Base-by-base conservation (phyloP, 2,113 vertebrate genomes). In the Vidua chalybeata region DNA sequence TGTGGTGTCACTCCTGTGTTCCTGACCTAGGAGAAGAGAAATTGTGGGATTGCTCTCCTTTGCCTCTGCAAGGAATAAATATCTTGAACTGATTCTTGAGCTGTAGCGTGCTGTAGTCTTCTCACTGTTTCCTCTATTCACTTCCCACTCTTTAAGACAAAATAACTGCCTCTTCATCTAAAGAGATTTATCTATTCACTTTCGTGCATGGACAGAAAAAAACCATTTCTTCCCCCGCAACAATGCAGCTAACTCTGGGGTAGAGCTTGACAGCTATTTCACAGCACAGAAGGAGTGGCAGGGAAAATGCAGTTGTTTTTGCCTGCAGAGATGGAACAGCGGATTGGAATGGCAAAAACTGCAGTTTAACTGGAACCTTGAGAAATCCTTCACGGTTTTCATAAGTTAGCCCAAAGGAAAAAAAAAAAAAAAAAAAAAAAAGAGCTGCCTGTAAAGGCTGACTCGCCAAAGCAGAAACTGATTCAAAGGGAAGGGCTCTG, bases 91-190 rank as follows among this genome's bases (percentile, higher is more conserved):
- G 73, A 81, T 92, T 87, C 83, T 87, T 75, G 75, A 91, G 84
- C 84, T 92, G 89, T 78, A 90, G 89, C 73, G 59, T 26, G 45
- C 73, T 77, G 76, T 78, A 96, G 89, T 71, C 56, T 92, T 76
- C 84, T 77, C 94, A 71, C 90, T 78, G 88, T 93, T 95, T 68
- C 48, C 73, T 93, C 91, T 84, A 94, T 91, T 83, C 93, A 71
- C 96, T 93, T 94, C 96, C 95, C 95, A 96, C 96, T 95, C 91
- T 64, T 91, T 64, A 89, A 89, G 93, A 96, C 94, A 96, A 97
- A 94, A 95, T 96, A 95, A 92, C 94, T 94, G 93, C 89, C 91
- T 96, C 89, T 96, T 92, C 95, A 92, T 91, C 93, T 92, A 54
- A n/a, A 67, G 72, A 94, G 89, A 95, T 97, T 94, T 96, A 95